A percentile compares a stretch with the other conserved stretches of the same genome.
Conservation (phyloP, 2,113 vertebrate genomes). For the Actenoides lindsayi region DNA sequence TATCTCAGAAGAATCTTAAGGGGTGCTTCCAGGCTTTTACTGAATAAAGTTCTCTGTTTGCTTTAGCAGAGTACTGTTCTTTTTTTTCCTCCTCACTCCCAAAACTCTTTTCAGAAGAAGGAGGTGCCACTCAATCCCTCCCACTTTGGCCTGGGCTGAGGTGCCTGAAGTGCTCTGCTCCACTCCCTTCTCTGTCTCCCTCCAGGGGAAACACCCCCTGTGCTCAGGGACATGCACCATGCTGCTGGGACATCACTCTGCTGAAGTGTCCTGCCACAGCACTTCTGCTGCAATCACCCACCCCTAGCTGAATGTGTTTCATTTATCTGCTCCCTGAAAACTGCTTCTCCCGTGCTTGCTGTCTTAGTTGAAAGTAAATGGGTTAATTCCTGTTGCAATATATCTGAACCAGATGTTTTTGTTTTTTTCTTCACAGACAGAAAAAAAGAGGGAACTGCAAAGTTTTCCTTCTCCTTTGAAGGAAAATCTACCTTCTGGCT, state of each 20-base stretch:
- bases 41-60: background rate
- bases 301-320: background rate
- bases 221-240: fast-evolving
- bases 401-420: slow-evolving; percentile 29
- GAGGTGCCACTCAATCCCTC: background rate
- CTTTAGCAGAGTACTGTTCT: background rate
- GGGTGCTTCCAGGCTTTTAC: background rate
- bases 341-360: background rate
- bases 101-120: background rate
- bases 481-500: background rate
- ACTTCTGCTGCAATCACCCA: background rate
- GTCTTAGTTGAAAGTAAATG: background rate
- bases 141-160: background rate
- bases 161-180: background rate
- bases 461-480: background rate
- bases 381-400: slow-evolving; percentile 5
- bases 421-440: background rate
- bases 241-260: background rate
- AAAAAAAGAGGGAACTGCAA: slow-evolving; percentile 15
- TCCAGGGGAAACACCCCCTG: background rate
- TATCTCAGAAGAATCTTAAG: background rate
- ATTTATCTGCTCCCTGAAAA: background rate
- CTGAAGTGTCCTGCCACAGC: background rate
- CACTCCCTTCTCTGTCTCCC: background rate
- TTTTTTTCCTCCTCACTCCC: background rate